These are phyloP conservation scores for Augochlora pura DNA, from an alignment of 1,140 invertebrate genomes.

Conservation along the genomic window DNA sequence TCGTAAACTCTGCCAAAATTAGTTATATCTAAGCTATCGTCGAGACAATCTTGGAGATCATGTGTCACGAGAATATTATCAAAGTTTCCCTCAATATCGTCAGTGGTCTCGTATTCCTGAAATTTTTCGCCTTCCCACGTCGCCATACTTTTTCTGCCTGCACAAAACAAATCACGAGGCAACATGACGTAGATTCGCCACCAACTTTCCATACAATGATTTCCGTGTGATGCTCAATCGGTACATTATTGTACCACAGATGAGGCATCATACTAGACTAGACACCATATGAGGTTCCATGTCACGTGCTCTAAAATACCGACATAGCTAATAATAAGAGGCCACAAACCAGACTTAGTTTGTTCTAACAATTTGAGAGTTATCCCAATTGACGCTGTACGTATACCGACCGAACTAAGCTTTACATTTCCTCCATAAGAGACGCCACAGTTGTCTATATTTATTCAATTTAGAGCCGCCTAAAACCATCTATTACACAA, in stretches of 20 bases:
- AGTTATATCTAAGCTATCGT: constrained; percentile 81
- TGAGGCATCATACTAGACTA: too few species aligned
- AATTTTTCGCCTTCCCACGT: constrained; percentile 76
- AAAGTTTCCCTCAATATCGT: constrained; percentile 70
- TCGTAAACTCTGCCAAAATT: constrained; percentile 80
- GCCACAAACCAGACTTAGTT: too few species aligned
- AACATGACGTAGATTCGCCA: constrained; percentile 26
- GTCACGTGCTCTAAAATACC: too few species aligned
- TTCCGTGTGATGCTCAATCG: not conserved
- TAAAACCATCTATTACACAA: too few species aligned
- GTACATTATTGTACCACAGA: not conserved
- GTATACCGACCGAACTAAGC: too few species aligned
- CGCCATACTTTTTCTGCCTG: constrained; percentile 76
- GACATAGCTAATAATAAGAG: too few species aligned
- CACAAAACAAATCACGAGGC: constrained; percentile 58
- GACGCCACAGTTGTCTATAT: too few species aligned
- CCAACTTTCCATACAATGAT: not conserved
- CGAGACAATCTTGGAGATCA: constrained; percentile 82
- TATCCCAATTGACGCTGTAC: too few species aligned
- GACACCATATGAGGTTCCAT: too few species aligned
- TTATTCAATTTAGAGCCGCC: too few species aligned
- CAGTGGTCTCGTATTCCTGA: constrained; percentile 63
- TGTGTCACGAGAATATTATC: constrained; percentile 78
- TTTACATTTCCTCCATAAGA: too few species aligned
- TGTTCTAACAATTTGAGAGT: too few species aligned